Evolutionary conservation across 2,888 invertebrate genomes (phyloP).

Genomic region (Conchocele bisecta): DNA sequence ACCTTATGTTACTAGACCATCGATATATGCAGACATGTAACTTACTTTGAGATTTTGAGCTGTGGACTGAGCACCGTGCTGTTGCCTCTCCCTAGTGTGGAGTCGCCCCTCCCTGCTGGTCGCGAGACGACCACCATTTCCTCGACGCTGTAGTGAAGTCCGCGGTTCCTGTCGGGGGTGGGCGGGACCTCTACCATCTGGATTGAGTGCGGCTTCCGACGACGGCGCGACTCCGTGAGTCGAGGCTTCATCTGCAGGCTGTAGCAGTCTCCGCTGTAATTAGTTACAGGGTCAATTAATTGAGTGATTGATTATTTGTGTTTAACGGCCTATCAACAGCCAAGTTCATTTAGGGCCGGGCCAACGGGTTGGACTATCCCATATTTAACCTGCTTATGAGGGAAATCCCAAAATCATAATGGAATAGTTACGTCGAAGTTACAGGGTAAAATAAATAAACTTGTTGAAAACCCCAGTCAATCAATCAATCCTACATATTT

Average conservation of each 20-base stretch:
- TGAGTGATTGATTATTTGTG: no score
- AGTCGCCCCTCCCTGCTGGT: constrained; percentile 23
- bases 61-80: constrained; percentile 40
- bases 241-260: constrained; percentile 88
- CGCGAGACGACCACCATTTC: constrained; percentile 25
- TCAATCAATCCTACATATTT: not conserved
- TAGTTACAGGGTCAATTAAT: not conserved
- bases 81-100: constrained; percentile 10
- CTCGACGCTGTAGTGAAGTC: constrained; percentile 87
- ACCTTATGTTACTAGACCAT: no score
- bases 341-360: no score
- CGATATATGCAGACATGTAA: no score
- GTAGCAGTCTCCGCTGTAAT: constrained; percentile 89
- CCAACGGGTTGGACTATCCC: no score
- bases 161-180: constrained; percentile 84
- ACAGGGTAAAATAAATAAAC: not conserved
- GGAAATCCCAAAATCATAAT: no score
- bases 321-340: no score
- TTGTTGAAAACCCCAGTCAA: not conserved
- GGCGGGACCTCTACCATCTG: constrained; percentile 92
- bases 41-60: constrained; percentile 73
- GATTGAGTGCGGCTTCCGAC: constrained; percentile 89
- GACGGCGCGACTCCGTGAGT: constrained; percentile 82
- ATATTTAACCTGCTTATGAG: no score
- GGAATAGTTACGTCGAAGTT: no score